Percentiles rank a stretch among this genome's conserved stretches.
Conservation (phyloP, 2,797 vertebrate genomes). For the Sebastes trivittatus region DNA sequence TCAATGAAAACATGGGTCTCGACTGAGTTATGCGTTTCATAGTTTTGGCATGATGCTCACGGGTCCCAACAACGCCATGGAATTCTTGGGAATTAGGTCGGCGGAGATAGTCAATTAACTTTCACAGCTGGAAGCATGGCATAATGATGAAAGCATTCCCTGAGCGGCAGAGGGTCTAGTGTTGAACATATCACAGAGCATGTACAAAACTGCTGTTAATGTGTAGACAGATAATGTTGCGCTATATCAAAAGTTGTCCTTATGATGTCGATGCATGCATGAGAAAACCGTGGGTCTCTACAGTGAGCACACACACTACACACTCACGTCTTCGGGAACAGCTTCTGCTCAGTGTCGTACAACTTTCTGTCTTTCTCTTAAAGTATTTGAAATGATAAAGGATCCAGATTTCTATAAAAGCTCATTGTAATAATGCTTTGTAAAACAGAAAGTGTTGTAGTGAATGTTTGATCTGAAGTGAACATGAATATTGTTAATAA, state of each 20-base stretch:
- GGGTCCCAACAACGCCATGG: neutral
- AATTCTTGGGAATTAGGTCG: conserved; percentile 12
- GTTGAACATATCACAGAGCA: conserved; percentile 55
- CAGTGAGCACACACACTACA: neutral
- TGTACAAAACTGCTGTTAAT: conserved; percentile 49
- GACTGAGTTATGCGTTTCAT: neutral
- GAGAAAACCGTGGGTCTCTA: conserved; percentile 44
- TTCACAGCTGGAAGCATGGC: conserved; percentile 26
- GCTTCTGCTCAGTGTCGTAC: conserved; percentile 67
- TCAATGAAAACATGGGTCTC: neutral
- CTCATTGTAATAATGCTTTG: conserved; percentile 73
- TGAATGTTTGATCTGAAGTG: conserved; percentile 74
- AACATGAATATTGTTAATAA: conserved; percentile 79
- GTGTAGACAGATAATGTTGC: conserved; percentile 29
- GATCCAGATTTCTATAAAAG: conserved; percentile 71
- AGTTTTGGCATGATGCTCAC: conserved; percentile 1
- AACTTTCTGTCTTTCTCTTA: conserved; percentile 53
- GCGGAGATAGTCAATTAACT: neutral
- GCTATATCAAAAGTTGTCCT: conserved; percentile 33
- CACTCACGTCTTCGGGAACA: conserved; percentile 42
- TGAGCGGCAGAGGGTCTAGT: conserved; percentile 27
- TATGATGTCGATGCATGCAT: conserved; percentile 51
- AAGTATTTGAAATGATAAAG: conserved; percentile 66
- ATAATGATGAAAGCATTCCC: conserved; percentile 29
- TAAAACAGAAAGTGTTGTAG: conserved; percentile 70